Evolutionary conservation across 2,888 invertebrate genomes (phyloP).

Genomic region (Diploptera punctata): DNA sequence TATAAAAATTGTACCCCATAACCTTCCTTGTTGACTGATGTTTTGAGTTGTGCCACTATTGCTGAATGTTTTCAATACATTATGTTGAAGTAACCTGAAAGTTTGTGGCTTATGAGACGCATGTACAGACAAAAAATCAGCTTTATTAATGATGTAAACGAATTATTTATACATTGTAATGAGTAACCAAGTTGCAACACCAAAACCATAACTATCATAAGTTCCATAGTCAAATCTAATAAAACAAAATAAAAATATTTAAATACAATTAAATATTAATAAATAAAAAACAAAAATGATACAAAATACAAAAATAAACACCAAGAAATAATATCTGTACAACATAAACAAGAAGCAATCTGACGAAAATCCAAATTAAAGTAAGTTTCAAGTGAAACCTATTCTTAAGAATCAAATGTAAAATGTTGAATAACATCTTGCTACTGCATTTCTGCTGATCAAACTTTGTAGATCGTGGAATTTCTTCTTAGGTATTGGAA

Average conservation of each 20-base stretch:
- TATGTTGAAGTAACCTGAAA: neutral
- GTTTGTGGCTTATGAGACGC: constrained; percentile 7
- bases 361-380: no score
- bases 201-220: neutral
- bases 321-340: no score
- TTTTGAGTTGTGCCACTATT: constrained; percentile 15
- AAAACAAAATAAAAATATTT: no score
- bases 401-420: constrained; percentile 24
- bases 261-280: no score
- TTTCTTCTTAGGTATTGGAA: constrained; percentile 24
- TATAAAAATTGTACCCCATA: no score
- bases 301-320: no score
- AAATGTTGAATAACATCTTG: constrained; percentile 27
- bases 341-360: no score
- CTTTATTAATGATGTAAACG: constrained; percentile 13
- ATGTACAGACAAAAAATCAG: constrained; percentile 2
- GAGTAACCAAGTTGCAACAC: no score
- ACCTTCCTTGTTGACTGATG: neutral
- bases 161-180: neutral
- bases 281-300: no score
- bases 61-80: neutral
- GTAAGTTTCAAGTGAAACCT: constrained; percentile 26
- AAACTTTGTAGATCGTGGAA: constrained; percentile 23
- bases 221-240: neutral
- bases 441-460: constrained; percentile 10